phyloP scores from a whole-genome alignment of 1,140 invertebrate species.

The Popillia japonica region DNA sequence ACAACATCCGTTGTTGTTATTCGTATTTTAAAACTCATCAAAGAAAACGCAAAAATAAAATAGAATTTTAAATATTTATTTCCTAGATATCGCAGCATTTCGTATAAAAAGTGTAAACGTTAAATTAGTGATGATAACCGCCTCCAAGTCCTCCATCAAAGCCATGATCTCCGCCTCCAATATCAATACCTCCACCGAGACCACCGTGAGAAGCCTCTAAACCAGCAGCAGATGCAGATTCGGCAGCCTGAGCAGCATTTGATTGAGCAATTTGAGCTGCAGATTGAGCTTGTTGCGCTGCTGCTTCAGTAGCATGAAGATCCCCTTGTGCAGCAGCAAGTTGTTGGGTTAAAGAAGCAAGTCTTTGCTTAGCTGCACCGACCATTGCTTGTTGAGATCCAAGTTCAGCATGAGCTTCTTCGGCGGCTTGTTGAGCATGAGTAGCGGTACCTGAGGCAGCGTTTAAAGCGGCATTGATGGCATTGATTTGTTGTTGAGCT shows the following conservation, averaged over 20 bases:
- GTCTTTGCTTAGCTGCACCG: conserved; percentile 35
- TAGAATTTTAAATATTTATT: conserved; percentile 25
- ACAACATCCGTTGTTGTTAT: no score
- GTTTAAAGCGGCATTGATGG: conserved; percentile 35
- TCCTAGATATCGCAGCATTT: conserved; percentile 33
- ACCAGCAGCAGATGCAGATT: conserved; percentile 24
- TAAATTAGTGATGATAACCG: conserved; percentile 31
- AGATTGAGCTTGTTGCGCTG: conserved; percentile 36
- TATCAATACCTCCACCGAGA: conserved; percentile 4
- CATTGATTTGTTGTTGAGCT: conserved; percentile 36
- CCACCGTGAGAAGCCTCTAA: conserved; percentile 20
- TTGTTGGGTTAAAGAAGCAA: conserved; percentile 33
- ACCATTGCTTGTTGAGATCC: conserved; percentile 38
- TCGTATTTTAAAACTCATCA: not conserved
- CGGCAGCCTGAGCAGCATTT: conserved; percentile 32
- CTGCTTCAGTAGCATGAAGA: conserved; percentile 36
- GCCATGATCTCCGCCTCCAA: conserved; percentile 32
- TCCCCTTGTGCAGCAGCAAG: conserved; percentile 32
- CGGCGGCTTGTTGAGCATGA: conserved; percentile 36
- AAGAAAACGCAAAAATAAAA: not conserved
- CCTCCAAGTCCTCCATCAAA: conserved; percentile 18
- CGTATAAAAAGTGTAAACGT: conserved; percentile 13
- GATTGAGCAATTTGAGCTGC: conserved; percentile 38
- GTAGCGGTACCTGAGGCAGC: conserved; percentile 31
- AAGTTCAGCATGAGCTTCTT: conserved; percentile 35